Evolutionary conservation across 2,113 vertebrate species (phyloP), one percentile per base, ranked within the genome.

Genomic region (Elachura formosa): DNA sequence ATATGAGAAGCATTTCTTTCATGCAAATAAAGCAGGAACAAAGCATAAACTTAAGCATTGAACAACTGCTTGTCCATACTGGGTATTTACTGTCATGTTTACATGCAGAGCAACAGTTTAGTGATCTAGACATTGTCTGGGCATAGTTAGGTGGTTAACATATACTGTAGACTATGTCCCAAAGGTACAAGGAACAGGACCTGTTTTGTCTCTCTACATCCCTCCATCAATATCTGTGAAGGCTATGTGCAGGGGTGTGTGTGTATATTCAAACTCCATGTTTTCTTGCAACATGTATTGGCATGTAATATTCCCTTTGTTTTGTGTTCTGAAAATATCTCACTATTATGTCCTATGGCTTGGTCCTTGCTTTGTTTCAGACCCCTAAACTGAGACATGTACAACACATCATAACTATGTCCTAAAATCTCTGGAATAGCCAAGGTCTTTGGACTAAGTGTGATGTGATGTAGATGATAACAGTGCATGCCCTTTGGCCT

Each of bases 381-480:
- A 28, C 12, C 5, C 15, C 22, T 76, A 56, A 68, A 76, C 41
- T 19, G 9, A 46, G 25, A 25, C 56, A 56, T 11, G 14, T 64
- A n/a, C 13, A 40, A 26, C 23, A 59, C 23, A 26, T 6, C 24
- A 20, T 61, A 79, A 69, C 36, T 19, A 7, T 56, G n/a, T 56
- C n/a, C 45, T 68, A 46, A 82, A 75, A 20, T 4, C 14, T n/a
- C 17, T 7, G 43, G 24, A 63, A 55, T 5, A 51, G 20, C 17
- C 34, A 36, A 46, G 5, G 18, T 23, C 29, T 74, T 73, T 46
- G 29, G 18, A 51, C 15, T 63, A 85, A 83, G 20, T 20, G 28
- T 0, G 0, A 4, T 40, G 55, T 64, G 52, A 67, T 33, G 29
- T 23, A 67, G 20, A 24, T 55, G 8, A 43, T 13, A 82, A 5